Evolutionary conservation across 2,888 invertebrate genomes (phyloP), one percentile per base, ranked within the genome.

Genomic region (Hemicrepidius hirtus): DNA sequence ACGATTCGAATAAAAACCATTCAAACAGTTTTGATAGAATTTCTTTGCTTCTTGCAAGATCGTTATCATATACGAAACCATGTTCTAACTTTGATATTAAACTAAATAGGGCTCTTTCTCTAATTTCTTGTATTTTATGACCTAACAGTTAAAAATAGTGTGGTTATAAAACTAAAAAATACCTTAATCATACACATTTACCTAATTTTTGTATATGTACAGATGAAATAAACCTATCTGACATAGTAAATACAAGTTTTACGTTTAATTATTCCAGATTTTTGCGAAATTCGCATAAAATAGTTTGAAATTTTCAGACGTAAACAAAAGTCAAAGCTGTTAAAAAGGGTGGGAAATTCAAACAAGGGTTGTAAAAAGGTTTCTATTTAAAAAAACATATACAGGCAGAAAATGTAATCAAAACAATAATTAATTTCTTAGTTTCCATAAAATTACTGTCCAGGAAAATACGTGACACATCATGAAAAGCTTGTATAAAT

Each of bases 11-110:
- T 57, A 89, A 82, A 82, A 93, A 92, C 92, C 92, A 93, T 60
- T 89, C 87, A 55, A 92, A 85, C 24, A 93, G 84, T 73, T 89
- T 89, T 60, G 88, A 85, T 20, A 93, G 81, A 16, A 93, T 85
- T 79, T 91, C 89, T 73, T 90, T 89, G 40, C 89, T 90, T 46
- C 89, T 86, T 16, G 89, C 87, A 63, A 91, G 82, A 79, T 91
- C 91, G 80, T 91, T 91, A 67, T 91, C 89, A 62, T 90, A 86
- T 65, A 88, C 85, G 86, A 91, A 90, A 18, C 92, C 92, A 75
- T 90, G 85, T 69, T 89, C 89, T n/a, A 92, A 85, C 83, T 93
- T 93, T 0, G 91, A 89, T 75, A 89, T 75, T 16, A 87, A 82
- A 68, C 84, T 85, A 53, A 81, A 73, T 49, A 87, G 78, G 4